Conservation (phyloP, 2,113 vertebrate genomes). For the Cheilinus undulatus region DNA sequence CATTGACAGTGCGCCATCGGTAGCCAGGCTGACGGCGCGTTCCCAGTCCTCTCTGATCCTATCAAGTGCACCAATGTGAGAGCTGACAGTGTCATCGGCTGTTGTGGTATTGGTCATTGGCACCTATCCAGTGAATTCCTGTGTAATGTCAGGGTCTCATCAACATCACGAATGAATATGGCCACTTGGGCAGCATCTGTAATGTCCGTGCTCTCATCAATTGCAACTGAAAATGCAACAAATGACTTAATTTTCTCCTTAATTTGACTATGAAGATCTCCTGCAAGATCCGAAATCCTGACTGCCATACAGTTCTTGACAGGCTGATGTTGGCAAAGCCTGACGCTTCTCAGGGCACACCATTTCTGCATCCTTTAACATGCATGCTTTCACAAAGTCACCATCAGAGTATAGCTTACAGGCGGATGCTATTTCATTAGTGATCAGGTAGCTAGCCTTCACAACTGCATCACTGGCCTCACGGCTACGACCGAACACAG, state of each 20-base stretch:
- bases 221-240: constrained; percentile 11
- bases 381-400: constrained; percentile 3
- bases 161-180: too few species aligned
- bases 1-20: constrained; percentile 13
- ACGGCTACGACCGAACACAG: not conserved
- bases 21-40: constrained; percentile 34
- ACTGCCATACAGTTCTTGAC: constrained; percentile 9
- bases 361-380: constrained; percentile 4
- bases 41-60: not conserved
- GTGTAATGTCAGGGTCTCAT: too few species aligned
- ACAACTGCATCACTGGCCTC: constrained; percentile 5
- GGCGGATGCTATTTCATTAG: not conserved
- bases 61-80: too few species aligned
- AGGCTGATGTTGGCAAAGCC: constrained; percentile 11
- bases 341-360: constrained; percentile 9
- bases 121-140: too few species aligned
- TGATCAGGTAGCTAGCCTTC: constrained; percentile 13
- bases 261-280: not conserved
- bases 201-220: not conserved
- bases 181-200: not conserved
- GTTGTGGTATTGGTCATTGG: too few species aligned
- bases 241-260: constrained; percentile 6
- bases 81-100: too few species aligned
- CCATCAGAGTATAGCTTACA: not conserved
- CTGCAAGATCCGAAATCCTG: not conserved